Base-by-base conservation (phyloP, 2,113 vertebrate genomes). In the Pristiophorus japonicus region DNA sequence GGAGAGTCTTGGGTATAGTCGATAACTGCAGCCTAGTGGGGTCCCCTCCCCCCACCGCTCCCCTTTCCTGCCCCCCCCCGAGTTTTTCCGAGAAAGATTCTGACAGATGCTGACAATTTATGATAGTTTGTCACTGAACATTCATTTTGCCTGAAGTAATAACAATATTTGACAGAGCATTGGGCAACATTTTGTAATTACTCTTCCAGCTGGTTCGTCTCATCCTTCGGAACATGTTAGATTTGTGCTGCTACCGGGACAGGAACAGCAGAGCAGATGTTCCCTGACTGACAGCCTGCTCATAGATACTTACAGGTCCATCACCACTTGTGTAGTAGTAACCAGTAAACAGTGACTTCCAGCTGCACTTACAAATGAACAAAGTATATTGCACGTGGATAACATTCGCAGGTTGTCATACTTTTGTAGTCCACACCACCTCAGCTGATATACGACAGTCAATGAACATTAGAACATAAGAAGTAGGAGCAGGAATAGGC, bases 111-210 rank as follows among this genome's bases (percentile, higher is more conserved):
- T n/a, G 30, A 59, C 88, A 92, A 34, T 22, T 65, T 63, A 34
- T 38, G 88, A 92, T 63, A 63, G 59, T 38, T 38, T 62, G 59
- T 92, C 88, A 63, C 88, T 38, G 59, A 92, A 65, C 59, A 38
- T 63, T 92, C 88, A 63, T 38, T 92, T 92, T 92, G 88, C 88
- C 88, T 92, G 88, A 92, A 92, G 88, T 65, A 62, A 92, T 63
- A 92, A 92, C 88, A 92, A 92, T 65, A 92, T 92, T 92, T 92
- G 55, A 92, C 59, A 63, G 88, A 38, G 59, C 62, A n/a, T 92
- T 59, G 34, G 59, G 8, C n/a, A n/a, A 20, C 59, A 92, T 92
- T 92, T 92, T 92, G 88, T 92, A 92, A 92, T 92, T 63, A 92
- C n/a, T 65, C 59, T 92, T n/a, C 88, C 59, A n/a, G 88, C 14